A percentile compares a stretch with the other conserved stretches of the same genome.
Conservation (phyloP, 2,888 invertebrate genomes). For the Pheosia gnoma region DNA sequence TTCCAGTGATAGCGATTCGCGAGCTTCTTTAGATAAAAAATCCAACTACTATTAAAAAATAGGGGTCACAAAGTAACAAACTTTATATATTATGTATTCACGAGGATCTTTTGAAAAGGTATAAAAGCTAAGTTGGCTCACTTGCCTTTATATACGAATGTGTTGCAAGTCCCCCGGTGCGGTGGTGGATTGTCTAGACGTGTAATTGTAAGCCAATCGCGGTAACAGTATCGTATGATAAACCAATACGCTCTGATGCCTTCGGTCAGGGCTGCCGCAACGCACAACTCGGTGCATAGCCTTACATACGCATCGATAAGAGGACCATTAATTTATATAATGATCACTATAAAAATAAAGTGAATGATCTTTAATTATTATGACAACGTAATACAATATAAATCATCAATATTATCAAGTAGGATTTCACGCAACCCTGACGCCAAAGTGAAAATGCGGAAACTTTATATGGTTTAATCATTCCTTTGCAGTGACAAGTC, state of each 20-base stretch:
- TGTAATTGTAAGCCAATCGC: slow-evolving; percentile 58
- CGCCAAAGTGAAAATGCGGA: slow-evolving; percentile 39
- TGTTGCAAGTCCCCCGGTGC: slow-evolving; percentile 41
- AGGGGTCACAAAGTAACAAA: slow-evolving; percentile 32
- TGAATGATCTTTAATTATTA: neutral
- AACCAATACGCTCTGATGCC: slow-evolving; percentile 49
- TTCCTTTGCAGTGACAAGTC: slow-evolving; percentile 60
- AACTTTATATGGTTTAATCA: slow-evolving; percentile 67
- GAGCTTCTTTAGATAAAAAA: slow-evolving; percentile 39
- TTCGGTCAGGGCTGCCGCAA: slow-evolving; percentile 47
- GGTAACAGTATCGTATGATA: slow-evolving; percentile 56
- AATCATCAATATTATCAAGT: neutral
- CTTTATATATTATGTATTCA: slow-evolving; percentile 3
- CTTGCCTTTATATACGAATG: slow-evolving; percentile 36
- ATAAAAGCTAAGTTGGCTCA: slow-evolving; percentile 5
- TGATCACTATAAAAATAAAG: neutral
- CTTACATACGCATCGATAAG: neutral
- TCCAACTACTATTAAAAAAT: slow-evolving; percentile 36
- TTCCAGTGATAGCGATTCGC: slow-evolving; percentile 35
- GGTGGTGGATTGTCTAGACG: slow-evolving; percentile 41
- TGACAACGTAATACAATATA: neutral
- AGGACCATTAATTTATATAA: neutral
- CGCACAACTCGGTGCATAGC: slow-evolving; percentile 9
- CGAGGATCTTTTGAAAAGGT: slow-evolving; percentile 7
- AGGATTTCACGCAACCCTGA: slow-evolving; percentile 36